Evolutionary conservation across 1,140 invertebrate genomes (phyloP), one percentile per base, ranked within the genome.

Genomic region (Pentalonia nigronervosa): DNA sequence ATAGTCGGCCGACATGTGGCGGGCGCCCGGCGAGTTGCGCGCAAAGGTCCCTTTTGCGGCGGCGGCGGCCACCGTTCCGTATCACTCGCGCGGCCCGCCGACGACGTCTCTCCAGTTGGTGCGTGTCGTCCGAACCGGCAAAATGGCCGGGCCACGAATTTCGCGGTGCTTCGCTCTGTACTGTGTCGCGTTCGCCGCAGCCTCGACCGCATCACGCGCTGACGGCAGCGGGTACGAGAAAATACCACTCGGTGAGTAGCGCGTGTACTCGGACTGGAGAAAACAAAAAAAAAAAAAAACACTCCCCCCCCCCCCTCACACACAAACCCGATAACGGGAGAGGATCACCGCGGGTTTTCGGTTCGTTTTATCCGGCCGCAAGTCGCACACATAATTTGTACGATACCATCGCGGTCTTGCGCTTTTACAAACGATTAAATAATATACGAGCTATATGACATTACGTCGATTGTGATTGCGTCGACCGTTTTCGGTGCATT

Each of bases 101-200:
- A 45, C 89, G 53, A n/a, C 86, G 86, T 88, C 86, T 60, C 36
- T 76, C 45, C 90, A 92, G 90, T 92, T 92, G 45, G 90, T 92
- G 90, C 90, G 90, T 92, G 90, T 92, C 90, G n/a, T 92, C 47
- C 90, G 90, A 92, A 92, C 90, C 90, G 90, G 90, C 90, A 48
- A 92, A 92, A 92, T 92, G 90, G 90, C 56, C 90, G 76, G 67
- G 45, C 67, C 67, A 25, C 90, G 90, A 53, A 76, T 83, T 50
- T 1, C 67, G 53, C 60, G 56, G 30, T 47, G 11, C n/a, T 48
- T 36, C 67, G 41, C 50, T 1, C 2, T 36, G 45, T 81, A 83
- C 67, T 83, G 41, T 47, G 41, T 91, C 90, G 90, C 56, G 56
- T 91, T 92, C 90, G 90, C 90, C 67, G 45, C n/a, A 17, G 76